Conservation (phyloP, 2,113 vertebrate genomes). For the Sinocyclocheilus grahami region DNA sequence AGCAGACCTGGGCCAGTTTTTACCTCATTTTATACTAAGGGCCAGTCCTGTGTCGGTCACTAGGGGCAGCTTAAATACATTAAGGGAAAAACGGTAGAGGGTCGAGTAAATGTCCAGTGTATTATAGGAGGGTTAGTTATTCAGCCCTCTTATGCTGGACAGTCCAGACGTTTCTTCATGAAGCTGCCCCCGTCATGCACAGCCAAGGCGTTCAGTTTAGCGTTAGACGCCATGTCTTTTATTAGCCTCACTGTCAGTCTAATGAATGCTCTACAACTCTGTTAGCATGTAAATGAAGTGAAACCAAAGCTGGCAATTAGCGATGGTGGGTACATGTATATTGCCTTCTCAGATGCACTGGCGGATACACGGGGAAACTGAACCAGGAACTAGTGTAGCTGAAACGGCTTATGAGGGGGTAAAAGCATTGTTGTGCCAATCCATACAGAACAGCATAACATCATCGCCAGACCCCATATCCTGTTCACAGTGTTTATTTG, state of each 20-base stretch:
- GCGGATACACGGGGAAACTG: background rate
- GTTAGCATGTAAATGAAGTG: constrained; percentile 2
- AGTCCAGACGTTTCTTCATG: background rate
- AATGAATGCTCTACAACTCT: constrained; percentile 4
- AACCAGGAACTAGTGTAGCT: background rate
- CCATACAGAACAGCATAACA: background rate
- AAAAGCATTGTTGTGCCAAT: background rate
- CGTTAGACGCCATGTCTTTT: background rate
- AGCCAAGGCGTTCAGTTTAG: background rate
- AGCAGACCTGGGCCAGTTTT: constrained; percentile 10
- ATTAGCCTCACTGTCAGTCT: background rate
- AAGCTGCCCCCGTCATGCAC: background rate
- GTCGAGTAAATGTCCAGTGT: background rate
- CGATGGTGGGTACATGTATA: constrained; percentile 6
- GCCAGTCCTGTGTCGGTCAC: background rate
- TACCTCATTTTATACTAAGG: constrained; percentile 7
- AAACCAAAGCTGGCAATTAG: constrained; percentile 48
- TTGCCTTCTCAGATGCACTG: constrained; percentile 3
- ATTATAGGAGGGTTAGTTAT: background rate
- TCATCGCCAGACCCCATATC: background rate
- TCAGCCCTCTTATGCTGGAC: background rate
- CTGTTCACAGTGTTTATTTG: constrained; percentile 11
- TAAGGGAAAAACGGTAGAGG: background rate
- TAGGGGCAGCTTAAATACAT: constrained; percentile 6
- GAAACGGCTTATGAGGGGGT: background rate